Percentiles rank a stretch among this genome's conserved stretches.
Conservation (phyloP, 2,113 vertebrate genomes). For the Cricetomys ansorgei region DNA sequence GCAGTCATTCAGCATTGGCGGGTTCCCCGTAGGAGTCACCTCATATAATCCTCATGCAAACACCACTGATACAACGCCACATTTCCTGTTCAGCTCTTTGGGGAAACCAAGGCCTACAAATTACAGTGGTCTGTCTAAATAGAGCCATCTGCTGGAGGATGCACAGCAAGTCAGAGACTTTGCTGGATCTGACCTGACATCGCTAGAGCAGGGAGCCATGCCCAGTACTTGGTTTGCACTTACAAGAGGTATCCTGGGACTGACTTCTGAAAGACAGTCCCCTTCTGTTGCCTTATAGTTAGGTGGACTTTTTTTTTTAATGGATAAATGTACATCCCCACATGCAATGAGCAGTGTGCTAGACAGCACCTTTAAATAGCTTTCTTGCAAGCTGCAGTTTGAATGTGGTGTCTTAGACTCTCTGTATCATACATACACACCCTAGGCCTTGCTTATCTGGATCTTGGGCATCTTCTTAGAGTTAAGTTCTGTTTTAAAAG, state of each 20-base stretch:
- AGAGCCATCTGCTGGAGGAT: too few species aligned
- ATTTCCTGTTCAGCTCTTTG: not conserved
- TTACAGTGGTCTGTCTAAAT: not conserved
- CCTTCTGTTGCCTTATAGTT: not conserved
- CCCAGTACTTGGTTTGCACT: accelerated
- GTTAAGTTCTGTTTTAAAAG: not conserved
- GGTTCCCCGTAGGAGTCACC: accelerated
- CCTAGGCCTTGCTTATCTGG: not conserved
- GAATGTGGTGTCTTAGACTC: not conserved
- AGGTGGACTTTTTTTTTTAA: accelerated
- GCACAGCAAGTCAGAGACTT: accelerated
- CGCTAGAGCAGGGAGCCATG: accelerated
- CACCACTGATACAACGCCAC: not conserved
- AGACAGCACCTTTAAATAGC: not conserved
- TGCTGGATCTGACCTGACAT: accelerated
- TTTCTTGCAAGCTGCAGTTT: not conserved
- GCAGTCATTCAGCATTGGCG: accelerated
- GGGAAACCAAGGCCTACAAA: not conserved
- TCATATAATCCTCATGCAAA: not conserved
- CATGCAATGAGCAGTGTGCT: accelerated
- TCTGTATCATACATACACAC: accelerated
- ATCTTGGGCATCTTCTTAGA: not conserved
- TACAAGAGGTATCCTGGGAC: not conserved
- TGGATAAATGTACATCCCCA: not conserved
- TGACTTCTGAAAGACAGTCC: not conserved